Evolutionary conservation across 2,888 invertebrate genomes (phyloP).

Genomic region (Rhagophthalmus giganteus): DNA sequence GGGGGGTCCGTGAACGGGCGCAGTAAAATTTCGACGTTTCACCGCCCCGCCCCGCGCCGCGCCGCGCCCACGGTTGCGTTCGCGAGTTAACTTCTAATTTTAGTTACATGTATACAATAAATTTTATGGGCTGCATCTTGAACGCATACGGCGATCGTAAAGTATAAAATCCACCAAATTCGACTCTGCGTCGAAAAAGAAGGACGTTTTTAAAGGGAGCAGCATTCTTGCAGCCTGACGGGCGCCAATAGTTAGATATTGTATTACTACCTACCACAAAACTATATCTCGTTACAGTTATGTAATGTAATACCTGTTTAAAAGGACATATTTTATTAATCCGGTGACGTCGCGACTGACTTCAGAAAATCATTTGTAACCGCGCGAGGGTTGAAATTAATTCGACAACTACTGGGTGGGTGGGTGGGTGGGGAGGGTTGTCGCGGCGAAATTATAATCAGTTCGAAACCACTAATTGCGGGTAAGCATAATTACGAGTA

Average conservation of each 20-base stretch:
- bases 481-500: not conserved
- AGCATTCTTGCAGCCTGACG: slow-evolving; percentile 10
- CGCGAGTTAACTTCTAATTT: slow-evolving; percentile 13
- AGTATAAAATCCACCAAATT: slow-evolving; percentile 7
- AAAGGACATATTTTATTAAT: slow-evolving; percentile 17
- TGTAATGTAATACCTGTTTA: slow-evolving; percentile 17
- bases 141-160: slow-evolving; percentile 16
- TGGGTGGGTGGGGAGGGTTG: no score
- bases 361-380: no score
- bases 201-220: not conserved
- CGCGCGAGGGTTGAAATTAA: no score
- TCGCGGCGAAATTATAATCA: no score
- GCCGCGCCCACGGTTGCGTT: not conserved
- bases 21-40: no score
- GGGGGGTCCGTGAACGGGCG: no score
- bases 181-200: slow-evolving; percentile 3
- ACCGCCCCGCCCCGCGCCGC: not conserved
- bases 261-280: slow-evolving; percentile 18
- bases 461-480: not conserved
- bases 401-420: no score
- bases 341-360: not conserved
- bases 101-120: slow-evolving; percentile 9
- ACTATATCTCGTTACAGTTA: slow-evolving; percentile 21
- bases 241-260: slow-evolving; percentile 20
- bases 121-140: slow-evolving; percentile 21